These are phyloP conservation scores for Mylabris phalerata DNA, from an alignment of 1,140 invertebrate genomes.

Conservation along the genomic window DNA sequence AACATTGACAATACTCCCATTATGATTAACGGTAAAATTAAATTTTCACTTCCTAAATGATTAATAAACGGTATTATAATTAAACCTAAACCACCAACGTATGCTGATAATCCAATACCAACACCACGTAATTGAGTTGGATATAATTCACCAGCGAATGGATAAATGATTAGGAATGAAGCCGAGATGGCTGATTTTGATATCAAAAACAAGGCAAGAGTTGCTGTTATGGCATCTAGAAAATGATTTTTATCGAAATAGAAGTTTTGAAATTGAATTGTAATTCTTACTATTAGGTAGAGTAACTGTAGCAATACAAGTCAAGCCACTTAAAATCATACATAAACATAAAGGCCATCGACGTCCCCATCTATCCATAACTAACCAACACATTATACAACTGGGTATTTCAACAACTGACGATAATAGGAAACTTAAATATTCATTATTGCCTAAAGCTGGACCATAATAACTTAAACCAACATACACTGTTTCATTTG, in stretches of 20 bases:
- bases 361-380: constrained; percentile 77
- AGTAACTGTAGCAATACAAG: constrained; percentile 74
- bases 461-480: constrained; percentile 82
- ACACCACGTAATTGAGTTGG: constrained; percentile 78
- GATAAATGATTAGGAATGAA: constrained; percentile 85
- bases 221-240: constrained; percentile 65
- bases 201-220: constrained; percentile 70
- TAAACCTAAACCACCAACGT: constrained; percentile 77
- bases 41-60: constrained; percentile 75
- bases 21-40: constrained; percentile 73
- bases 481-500: constrained; percentile 75
- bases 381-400: constrained; percentile 73
- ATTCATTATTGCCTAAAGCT: constrained; percentile 73
- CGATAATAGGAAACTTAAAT: constrained; percentile 78
- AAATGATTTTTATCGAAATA: constrained; percentile 22
- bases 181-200: constrained; percentile 87
- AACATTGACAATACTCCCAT: constrained; percentile 72
- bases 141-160: constrained; percentile 83
- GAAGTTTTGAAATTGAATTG: constrained; percentile 10
- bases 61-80: constrained; percentile 88
- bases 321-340: constrained; percentile 75
- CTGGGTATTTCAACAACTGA: constrained; percentile 79
- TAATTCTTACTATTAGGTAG: constrained; percentile 56
- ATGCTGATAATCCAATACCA: constrained; percentile 82
- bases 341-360: constrained; percentile 76